A percentile compares a stretch with the other conserved stretches of the same genome.
Conservation (phyloP, 2,888 invertebrate genomes). For the Ommatoiulus sabulosus region DNA sequence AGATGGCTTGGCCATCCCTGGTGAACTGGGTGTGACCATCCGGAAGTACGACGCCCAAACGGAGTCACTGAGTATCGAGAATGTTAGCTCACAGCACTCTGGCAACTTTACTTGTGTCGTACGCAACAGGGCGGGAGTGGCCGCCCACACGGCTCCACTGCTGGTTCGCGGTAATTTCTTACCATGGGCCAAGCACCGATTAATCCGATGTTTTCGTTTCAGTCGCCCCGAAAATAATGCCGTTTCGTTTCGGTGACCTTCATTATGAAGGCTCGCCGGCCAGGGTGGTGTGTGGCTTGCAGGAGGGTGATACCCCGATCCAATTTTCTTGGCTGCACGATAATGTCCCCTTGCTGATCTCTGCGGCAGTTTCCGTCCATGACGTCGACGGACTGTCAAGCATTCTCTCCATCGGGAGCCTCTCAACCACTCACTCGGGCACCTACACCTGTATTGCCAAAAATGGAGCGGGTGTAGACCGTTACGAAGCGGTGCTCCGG, state of each 20-base stretch:
- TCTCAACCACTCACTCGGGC: conserved; percentile 64
- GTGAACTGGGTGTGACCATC: conserved; percentile 61
- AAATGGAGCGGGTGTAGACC: conserved; percentile 53
- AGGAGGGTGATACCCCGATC: conserved; percentile 66
- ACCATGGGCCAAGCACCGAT: not conserved
- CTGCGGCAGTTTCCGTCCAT: conserved; percentile 67
- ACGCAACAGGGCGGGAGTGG: conserved; percentile 56
- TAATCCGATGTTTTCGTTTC: conserved; percentile 60
- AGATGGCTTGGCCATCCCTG: conserved; percentile 65
- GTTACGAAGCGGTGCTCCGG: conserved; percentile 49
- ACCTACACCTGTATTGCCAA: conserved; percentile 65
- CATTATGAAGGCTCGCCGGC: conserved; percentile 60
- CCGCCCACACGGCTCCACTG: conserved; percentile 55
- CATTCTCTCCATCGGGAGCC: conserved; percentile 69
- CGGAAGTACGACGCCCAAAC: conserved; percentile 60
- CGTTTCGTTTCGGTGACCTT: conserved; percentile 69
- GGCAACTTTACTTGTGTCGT: conserved; percentile 58
- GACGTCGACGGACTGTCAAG: conserved; percentile 67
- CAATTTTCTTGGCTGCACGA: conserved; percentile 79
- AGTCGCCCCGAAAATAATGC: conserved; percentile 79
- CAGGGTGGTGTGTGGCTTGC: conserved; percentile 61
- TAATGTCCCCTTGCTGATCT: conserved; percentile 66
- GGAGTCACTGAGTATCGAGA: conserved; percentile 57
- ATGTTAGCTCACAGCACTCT: conserved; percentile 55
- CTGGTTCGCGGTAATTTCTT: conserved; percentile 62